Conservation (phyloP, 2,888 invertebrate species). For the Aporophyla lueneburgensis region DNA sequence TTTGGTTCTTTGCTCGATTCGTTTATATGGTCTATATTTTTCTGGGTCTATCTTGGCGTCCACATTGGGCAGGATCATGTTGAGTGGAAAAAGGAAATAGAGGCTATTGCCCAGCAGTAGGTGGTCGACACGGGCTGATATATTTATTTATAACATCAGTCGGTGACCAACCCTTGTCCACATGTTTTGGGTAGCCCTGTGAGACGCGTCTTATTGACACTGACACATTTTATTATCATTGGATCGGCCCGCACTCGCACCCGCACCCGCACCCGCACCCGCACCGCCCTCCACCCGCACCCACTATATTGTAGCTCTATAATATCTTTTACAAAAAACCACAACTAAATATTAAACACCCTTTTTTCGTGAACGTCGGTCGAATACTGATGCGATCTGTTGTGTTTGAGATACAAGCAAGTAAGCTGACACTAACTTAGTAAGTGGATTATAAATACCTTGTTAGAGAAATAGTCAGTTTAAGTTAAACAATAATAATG, state of each 20-base stretch:
- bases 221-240: conserved; percentile 75
- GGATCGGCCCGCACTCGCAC: conserved; percentile 47
- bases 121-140: too few species aligned
- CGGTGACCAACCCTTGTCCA: not conserved
- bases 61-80: not conserved
- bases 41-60: not conserved
- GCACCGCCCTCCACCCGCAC: not conserved
- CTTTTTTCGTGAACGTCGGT: conserved; percentile 54
- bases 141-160: not conserved
- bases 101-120: too few species aligned
- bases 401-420: conserved; percentile 29
- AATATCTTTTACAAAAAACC: conserved; percentile 68
- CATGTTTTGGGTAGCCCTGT: conserved; percentile 27
- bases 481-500: not conserved
- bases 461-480: not conserved
- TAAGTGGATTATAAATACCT: not conserved
- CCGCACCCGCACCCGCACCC: not conserved
- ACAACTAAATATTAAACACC: conserved; percentile 66
- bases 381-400: conserved; percentile 61
- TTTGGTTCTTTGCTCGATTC: not conserved
- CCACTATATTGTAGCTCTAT: conserved; percentile 60
- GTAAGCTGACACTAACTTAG: conserved; percentile 9
- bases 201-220: conserved; percentile 69
- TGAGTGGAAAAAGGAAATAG: not conserved
- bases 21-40: too few species aligned